Evolutionary conservation across 2,797 vertebrate genomes (phyloP).

Genomic region (Micropoecilia bifurca): DNA sequence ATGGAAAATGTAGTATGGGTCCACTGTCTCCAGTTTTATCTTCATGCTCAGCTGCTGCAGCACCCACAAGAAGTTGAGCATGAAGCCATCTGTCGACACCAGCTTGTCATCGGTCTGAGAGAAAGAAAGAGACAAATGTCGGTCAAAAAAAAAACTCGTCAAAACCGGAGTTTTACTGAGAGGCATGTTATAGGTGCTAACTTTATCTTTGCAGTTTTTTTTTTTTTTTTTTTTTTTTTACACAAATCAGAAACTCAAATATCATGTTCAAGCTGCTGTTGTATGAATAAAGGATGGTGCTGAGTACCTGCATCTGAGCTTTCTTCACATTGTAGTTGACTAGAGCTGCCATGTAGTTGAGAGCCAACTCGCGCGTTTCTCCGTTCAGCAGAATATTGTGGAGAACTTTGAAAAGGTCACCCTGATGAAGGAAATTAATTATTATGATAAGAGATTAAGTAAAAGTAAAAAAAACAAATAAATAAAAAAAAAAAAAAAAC

Average conservation of each 20-base stretch:
- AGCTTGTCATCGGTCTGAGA: conserved; percentile 94
- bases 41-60: conserved; percentile 98
- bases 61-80: conserved; percentile 99
- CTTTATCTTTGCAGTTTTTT: background rate
- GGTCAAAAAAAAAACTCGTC: background rate
- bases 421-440: conserved; percentile 75
- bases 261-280: background rate
- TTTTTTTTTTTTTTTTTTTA: no score
- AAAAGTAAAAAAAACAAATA: background rate
- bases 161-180: background rate
- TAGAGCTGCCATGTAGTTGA: conserved; percentile 94
- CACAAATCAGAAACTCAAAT: background rate
- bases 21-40: conserved; percentile 97
- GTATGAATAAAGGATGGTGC: background rate
- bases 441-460: background rate
- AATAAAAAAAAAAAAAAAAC: background rate
- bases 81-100: conserved; percentile 97
- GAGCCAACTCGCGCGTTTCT: conserved; percentile 94
- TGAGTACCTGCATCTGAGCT: conserved; percentile 95
- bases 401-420: conserved; percentile 96
- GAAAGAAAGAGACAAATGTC: background rate
- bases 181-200: background rate
- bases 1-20: conserved; percentile 96
- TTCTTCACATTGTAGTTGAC: conserved; percentile 99
- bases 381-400: conserved; percentile 95